phyloP scores from a whole-genome alignment of 2,888 invertebrate species.

The Eretmocerus hayati region DNA sequence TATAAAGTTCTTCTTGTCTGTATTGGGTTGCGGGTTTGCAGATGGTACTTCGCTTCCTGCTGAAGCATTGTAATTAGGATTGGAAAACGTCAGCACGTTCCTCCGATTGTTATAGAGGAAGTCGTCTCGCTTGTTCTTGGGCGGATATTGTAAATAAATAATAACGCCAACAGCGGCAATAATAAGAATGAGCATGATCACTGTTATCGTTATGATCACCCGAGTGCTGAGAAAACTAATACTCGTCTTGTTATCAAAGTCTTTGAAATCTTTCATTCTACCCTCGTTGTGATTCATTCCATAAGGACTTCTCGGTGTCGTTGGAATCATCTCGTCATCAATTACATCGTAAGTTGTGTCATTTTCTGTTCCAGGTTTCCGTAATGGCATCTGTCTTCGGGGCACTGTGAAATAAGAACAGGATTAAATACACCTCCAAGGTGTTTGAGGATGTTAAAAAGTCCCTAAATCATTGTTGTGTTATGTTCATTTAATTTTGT shows the following conservation, averaged over 20 bases:
- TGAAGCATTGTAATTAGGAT: conserved; percentile 73
- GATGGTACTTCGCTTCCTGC: conserved; percentile 31
- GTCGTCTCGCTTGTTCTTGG: conserved; percentile 49
- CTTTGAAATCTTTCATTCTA: conserved; percentile 37
- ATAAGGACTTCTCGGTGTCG: conserved; percentile 21
- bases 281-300: conserved; percentile 33
- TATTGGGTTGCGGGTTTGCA: conserved; percentile 33
- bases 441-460: no score
- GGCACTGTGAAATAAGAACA: conserved; percentile 45
- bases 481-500: no score
- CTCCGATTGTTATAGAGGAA: conserved; percentile 55
- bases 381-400: conserved; percentile 34
- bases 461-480: no score
- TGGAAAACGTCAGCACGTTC: conserved; percentile 77
- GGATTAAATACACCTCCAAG: no score
- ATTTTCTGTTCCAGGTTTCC: conserved; percentile 39
- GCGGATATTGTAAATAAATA: conserved; percentile 46
- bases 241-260: conserved; percentile 37
- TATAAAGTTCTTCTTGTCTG: conserved; percentile 56
- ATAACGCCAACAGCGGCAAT: conserved; percentile 39
- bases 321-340: conserved; percentile 35
- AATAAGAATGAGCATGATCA: conserved; percentile 43
- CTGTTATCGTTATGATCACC: conserved; percentile 45
- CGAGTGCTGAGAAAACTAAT: conserved; percentile 38
- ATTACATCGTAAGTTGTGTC: conserved; percentile 39